Evolutionary conservation across 1,140 invertebrate genomes (phyloP), one percentile per base, ranked within the genome.

Genomic region (Euura saliciscinereae): DNA sequence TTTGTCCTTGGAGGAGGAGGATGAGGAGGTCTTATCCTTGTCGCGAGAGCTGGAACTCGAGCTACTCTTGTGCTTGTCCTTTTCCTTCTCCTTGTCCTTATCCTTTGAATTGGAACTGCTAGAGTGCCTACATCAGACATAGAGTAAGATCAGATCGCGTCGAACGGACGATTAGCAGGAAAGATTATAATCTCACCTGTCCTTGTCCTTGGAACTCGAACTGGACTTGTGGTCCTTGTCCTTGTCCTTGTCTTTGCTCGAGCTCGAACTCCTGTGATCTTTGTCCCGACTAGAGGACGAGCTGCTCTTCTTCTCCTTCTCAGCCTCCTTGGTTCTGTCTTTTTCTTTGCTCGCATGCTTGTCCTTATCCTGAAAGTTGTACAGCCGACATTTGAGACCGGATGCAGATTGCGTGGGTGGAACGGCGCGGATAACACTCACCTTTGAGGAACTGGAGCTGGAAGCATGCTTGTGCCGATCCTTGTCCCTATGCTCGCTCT

Each of bases 211-310:
- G 0, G 85, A 85, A 51, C 82, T 84, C 4, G 84, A 87, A 73
- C 70, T 73, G 45, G 72, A 73, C 70, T 81, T 85, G 6, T 83
- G 86, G 67, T 88, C 84, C 71, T 88, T 88, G 70, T 76, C 76
- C 65, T 77, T 89, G 77, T 90, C 90, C 76, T 89, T 92, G 76
- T 88, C 92, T 2, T 91, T 92, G 45, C 91, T 92, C 74, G 91
- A 93, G 78, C 88, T 85, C 7, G 82, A 86, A 72, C 84, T 88
- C 81, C 91, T 91, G 73, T 91, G 89, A 13, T 92, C 90, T 78
- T 90, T 90, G 70, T 92, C 90, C 79, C 89, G 90, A 78, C 87
- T 89, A 0, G 81, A 84, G 0, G 83, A 85, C 2, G 81, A 82
- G 45, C 80, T 83, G 64, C 81, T 89, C 73, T 88, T 88, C 74